phyloP scores from a whole-genome alignment of 1,140 invertebrate genomes.

The Lucilia sericata region DNA sequence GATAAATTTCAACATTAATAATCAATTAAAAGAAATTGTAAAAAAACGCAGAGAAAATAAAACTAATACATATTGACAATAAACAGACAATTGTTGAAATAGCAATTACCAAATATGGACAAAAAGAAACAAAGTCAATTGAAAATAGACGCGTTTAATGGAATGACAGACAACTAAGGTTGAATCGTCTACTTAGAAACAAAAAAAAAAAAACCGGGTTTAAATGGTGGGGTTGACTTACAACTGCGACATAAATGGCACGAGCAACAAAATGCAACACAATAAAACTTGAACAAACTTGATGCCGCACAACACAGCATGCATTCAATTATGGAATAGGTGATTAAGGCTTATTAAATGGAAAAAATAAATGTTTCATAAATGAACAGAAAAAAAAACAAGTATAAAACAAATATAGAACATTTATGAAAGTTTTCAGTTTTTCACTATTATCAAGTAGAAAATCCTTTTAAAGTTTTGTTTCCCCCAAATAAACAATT shows the following conservation, averaged over 20 bases:
- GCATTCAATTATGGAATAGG: neutral
- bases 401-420: neutral
- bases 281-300: neutral
- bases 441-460: neutral
- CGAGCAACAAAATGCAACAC: neutral
- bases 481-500: neutral
- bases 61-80: neutral
- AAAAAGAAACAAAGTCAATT: neutral
- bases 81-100: neutral
- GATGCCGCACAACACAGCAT: neutral
- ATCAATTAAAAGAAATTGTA: constrained; percentile 3
- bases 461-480: neutral
- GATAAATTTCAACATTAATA: neutral
- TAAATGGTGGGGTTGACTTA: neutral
- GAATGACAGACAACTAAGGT: neutral
- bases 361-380: neutral
- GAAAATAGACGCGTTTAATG: neutral
- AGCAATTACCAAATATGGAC: constrained; percentile 12
- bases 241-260: constrained; percentile 3
- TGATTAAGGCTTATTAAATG: neutral
- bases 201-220: neutral
- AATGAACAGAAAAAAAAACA: neutral
- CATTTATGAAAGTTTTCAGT: neutral
- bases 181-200: neutral
- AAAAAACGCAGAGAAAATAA: neutral